A percentile compares a stretch with the other conserved stretches of the same genome.
phyloP scores from a whole-genome alignment of 2,113 vertebrate species.

The Candoia aspera region DNA sequence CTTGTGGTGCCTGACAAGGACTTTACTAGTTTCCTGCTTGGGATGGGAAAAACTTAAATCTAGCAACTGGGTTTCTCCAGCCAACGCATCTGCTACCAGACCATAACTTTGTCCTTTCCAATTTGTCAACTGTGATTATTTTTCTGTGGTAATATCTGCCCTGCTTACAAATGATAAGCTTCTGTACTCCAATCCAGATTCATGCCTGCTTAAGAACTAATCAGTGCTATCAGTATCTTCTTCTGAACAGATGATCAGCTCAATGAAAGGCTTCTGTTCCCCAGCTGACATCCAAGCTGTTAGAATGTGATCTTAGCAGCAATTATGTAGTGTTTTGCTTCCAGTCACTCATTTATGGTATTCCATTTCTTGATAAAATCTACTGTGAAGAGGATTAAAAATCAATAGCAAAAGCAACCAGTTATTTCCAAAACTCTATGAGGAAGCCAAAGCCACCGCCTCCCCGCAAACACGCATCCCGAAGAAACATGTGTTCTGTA shows the following conservation, averaged over 20 bases:
- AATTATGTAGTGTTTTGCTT: neutral
- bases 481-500: neutral
- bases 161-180: neutral
- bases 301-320: neutral
- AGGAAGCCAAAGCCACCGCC: neutral
- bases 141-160: neutral
- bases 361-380: neutral
- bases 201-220: neutral
- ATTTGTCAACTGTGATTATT: neutral
- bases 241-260: neutral
- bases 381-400: neutral
- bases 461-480: neutral
- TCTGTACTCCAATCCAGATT: neutral
- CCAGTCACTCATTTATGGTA: neutral
- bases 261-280: neutral
- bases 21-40: neutral
- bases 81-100: neutral
- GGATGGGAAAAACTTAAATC: neutral
- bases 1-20: neutral
- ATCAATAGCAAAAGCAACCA: neutral
- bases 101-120: neutral
- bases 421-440: neutral
- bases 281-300: neutral
- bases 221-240: neutral
- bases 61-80: neutral